Base-by-base conservation (phyloP, 2,797 vertebrate species). In the Lates japonicus region DNA sequence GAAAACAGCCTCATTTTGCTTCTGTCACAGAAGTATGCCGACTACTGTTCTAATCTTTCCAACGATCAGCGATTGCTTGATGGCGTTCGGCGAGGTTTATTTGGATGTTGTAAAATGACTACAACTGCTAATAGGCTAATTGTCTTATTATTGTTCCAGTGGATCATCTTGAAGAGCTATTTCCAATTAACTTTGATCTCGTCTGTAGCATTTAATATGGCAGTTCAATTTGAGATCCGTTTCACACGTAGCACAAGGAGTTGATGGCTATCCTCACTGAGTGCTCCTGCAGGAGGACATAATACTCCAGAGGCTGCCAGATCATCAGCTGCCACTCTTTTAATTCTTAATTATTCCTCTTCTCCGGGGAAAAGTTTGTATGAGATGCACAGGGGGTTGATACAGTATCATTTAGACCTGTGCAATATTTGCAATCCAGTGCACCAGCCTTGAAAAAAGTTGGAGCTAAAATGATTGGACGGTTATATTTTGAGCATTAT, bases 141-240 rank as follows among this genome's bases (percentile, higher is more conserved):
- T 74, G 59, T 75, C 42, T 66, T 64, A 6, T 81, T 78, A 83
- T 76, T 69, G 63, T 68, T 83, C 62, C 44, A 76, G 54, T 29
- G 61, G 58, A 82, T 86, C 1, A 65, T 75, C 78, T 57, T 60
- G 41, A 82, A 69, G 46, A 74, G 58, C 13, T 25, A 29, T 67
- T 79, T 74, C 8, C 55, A 64, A 72, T 74, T 67, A 82, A 70
- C 14, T 59, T 11, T 14, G 12, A 63, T 74, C 58, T 25, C 44
- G 51, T 77, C 72, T 20, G 58, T 39, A 52, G 62, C 39, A 51
- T 72, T 54, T 73, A 55, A 71, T 74, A 55, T 61, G 59, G 33
- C 44, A 5, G 44, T 58, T 62, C 66, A 51, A 61, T 80, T 60
- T 48, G 49, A 52, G 70, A 54, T 72, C 19, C 1, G 5, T 70